phyloP scores from a whole-genome alignment of 53 echinoderm and acorn worm species.

The Apostichopus leukothele region DNA sequence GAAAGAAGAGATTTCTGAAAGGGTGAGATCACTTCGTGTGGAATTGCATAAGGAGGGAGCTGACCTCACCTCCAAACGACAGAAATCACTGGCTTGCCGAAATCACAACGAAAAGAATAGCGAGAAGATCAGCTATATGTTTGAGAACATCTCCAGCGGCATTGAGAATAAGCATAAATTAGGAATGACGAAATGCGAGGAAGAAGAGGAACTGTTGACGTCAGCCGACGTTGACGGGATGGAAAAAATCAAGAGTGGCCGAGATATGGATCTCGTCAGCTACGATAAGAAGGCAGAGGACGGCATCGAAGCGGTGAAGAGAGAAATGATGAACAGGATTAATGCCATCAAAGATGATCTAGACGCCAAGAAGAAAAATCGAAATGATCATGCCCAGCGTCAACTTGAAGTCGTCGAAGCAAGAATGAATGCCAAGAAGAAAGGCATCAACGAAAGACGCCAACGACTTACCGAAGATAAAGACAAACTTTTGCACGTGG shows the following conservation, averaged over 20 bases:
- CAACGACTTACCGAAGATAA: slow-evolving; percentile 1
- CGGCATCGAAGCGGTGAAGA: slow-evolving; percentile 16
- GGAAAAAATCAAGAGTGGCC: slow-evolving; percentile 1
- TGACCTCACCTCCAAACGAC: not conserved
- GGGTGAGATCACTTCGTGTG: not conserved
- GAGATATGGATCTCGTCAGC: not conserved
- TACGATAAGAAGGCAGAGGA: slow-evolving; percentile 21
- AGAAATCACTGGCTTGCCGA: slow-evolving; percentile 18
- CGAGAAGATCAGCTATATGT: slow-evolving; percentile 12
- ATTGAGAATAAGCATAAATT: slow-evolving; percentile 22
- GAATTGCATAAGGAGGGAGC: not conserved
- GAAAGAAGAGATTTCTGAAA: slow-evolving; percentile 9
- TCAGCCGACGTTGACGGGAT: slow-evolving; percentile 29
- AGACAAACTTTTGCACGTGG: slow-evolving; percentile 25
- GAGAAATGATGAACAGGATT: slow-evolving; percentile 33
- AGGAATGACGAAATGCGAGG: slow-evolving; percentile 27
- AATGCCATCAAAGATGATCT: slow-evolving; percentile 14
- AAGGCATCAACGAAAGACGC: slow-evolving; percentile 17
- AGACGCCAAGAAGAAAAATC: not conserved
- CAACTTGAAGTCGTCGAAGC: slow-evolving; percentile 23
- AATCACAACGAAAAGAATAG: slow-evolving; percentile 14
- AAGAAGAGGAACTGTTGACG: slow-evolving; percentile 20
- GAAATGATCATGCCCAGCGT: slow-evolving; percentile 28
- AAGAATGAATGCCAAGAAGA: slow-evolving; percentile 38
- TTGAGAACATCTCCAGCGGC: slow-evolving; percentile 21